Conservation (phyloP, 2,797 vertebrate genomes). For the Cirrhinus molitorella region DNA sequence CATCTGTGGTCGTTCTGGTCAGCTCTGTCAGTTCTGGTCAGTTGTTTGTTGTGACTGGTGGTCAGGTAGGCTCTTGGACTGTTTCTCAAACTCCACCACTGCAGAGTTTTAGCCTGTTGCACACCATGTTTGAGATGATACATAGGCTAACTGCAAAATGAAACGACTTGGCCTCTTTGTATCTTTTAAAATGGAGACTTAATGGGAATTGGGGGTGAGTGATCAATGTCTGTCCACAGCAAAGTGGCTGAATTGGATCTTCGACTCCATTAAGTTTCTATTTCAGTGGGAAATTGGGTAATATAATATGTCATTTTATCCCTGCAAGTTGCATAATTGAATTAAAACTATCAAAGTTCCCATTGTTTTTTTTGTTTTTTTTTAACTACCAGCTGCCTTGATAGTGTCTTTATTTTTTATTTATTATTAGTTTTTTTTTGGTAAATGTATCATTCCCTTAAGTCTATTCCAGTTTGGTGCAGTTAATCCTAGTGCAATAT, state of each 20-base stretch:
- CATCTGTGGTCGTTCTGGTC: slow-evolving; percentile 77
- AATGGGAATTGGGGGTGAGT: slow-evolving; percentile 47
- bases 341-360: slow-evolving; percentile 46
- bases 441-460: slow-evolving; percentile 16
- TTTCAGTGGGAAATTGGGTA: slow-evolving; percentile 49
- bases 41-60: slow-evolving; percentile 74
- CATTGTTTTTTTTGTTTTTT: slow-evolving; percentile 26
- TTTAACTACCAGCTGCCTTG: slow-evolving; percentile 8
- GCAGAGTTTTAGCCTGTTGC: background rate
- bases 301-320: slow-evolving; percentile 51
- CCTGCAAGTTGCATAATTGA: slow-evolving; percentile 48
- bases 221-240: slow-evolving; percentile 54
- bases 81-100: background rate
- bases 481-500: slow-evolving; percentile 12
- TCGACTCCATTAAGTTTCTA: slow-evolving; percentile 62
- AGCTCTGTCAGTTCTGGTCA: slow-evolving; percentile 64
- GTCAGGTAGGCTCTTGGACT: slow-evolving; percentile 35
- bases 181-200: slow-evolving; percentile 40
- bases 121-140: slow-evolving; percentile 15
- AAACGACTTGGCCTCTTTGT: background rate
- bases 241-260: slow-evolving; percentile 61
- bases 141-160: slow-evolving; percentile 11
- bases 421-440: slow-evolving; percentile 20
- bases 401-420: slow-evolving; percentile 16
- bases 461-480: slow-evolving; percentile 22